phyloP scores from a whole-genome alignment of 1,140 invertebrate genomes.

The Euschistus heros region DNA sequence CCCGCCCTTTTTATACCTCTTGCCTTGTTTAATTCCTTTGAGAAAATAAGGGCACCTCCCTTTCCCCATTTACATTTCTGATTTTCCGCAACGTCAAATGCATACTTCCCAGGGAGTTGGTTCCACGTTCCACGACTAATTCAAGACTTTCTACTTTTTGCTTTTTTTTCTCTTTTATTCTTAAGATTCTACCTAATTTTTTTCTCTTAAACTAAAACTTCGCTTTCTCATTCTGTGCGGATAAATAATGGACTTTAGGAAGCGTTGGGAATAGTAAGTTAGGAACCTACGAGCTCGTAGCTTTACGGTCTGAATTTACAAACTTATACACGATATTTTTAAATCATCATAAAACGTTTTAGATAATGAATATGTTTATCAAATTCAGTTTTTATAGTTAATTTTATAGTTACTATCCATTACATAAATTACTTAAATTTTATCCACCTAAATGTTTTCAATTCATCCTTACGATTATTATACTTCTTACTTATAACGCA shows the following conservation, averaged over 20 bases:
- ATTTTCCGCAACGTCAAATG: constrained; percentile 17
- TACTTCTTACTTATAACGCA: too few relatives aligned
- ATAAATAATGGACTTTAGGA: not conserved
- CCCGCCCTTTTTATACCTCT: not conserved
- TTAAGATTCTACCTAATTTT: not conserved
- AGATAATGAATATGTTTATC: too few relatives aligned
- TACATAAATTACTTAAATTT: too few relatives aligned
- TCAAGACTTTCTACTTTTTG: not conserved
- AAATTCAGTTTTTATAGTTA: too few relatives aligned
- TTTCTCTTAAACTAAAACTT: constrained; percentile 4
- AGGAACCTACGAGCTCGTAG: too few relatives aligned
- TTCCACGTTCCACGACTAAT: constrained; percentile 4
- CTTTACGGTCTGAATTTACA: too few relatives aligned
- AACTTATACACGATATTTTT: too few relatives aligned
- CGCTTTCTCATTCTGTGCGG: not conserved
- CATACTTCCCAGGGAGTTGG: constrained; percentile 6
- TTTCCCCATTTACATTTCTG: constrained; percentile 15
- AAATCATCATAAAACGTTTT: too few relatives aligned
- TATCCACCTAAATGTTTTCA: too few relatives aligned
- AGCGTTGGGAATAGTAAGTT: not conserved
- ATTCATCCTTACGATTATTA: too few relatives aligned
- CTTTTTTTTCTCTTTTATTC: not conserved
- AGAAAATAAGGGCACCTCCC: constrained; percentile 9
- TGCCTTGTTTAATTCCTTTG: constrained; percentile 13
- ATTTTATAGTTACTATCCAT: too few relatives aligned